phyloP scores from a whole-genome alignment of 2,797 vertebrate genomes.

The Lepus townsendii region DNA sequence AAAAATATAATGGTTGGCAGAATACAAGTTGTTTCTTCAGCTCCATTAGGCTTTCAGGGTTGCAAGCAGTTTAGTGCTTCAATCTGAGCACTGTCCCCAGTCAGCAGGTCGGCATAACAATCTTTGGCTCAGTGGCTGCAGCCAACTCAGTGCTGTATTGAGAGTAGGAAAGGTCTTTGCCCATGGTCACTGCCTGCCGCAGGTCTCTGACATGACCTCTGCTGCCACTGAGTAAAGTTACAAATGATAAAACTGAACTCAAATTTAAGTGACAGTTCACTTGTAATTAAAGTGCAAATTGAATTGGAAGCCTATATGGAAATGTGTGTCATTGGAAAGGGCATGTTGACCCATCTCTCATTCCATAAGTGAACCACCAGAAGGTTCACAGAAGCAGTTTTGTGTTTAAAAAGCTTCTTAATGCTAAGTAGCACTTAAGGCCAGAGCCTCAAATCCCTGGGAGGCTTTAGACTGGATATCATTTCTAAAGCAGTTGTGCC shows the following conservation, averaged over 20 bases:
- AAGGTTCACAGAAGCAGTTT: constrained; percentile 39
- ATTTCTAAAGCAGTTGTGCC: constrained; percentile 30
- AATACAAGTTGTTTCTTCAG: neutral
- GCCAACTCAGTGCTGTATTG: neutral
- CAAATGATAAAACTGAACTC: constrained; percentile 31
- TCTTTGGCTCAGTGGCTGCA: neutral
- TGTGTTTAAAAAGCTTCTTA: constrained; percentile 61
- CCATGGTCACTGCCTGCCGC: neutral
- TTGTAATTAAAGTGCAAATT: constrained; percentile 52
- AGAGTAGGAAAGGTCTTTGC: neutral
- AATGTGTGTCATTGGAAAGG: constrained; percentile 29
- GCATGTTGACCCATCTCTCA: neutral
- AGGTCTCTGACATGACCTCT: constrained; percentile 12
- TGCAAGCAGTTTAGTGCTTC: neutral
- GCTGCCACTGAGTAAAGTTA: neutral
- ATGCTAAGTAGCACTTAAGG: constrained; percentile 47
- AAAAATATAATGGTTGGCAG: neutral
- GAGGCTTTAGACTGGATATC: neutral
- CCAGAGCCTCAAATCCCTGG: constrained; percentile 38
- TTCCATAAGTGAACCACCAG: neutral
- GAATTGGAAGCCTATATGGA: constrained; percentile 22
- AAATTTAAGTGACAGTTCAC: constrained; percentile 47
- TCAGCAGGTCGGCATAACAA: neutral
- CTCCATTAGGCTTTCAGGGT: neutral
- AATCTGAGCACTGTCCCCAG: neutral